A percentile compares a stretch with the other conserved stretches of the same genome.
phyloP scores from a whole-genome alignment of 2,113 vertebrate genomes.

The Micronycteris hirsuta region DNA sequence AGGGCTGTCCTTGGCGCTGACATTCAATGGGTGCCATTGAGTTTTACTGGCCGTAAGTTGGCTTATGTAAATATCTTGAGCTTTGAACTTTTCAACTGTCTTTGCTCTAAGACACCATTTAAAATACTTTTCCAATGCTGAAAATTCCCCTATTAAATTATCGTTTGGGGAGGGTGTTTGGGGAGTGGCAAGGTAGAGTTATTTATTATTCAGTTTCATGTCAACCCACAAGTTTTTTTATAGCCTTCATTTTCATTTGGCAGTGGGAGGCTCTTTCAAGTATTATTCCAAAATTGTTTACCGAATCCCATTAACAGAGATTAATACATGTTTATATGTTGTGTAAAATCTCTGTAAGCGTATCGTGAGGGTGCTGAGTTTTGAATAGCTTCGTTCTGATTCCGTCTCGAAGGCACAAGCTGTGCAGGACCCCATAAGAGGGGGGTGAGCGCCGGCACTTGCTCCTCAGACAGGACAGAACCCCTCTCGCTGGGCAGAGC shows the following conservation, averaged over 20 bases:
- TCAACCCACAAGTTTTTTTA: background rate
- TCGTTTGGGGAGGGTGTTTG: background rate
- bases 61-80: background rate
- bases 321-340: background rate
- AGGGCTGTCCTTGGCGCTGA: background rate
- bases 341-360: background rate
- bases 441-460: background rate
- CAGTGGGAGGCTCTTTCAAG: background rate
- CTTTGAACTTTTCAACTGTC: background rate
- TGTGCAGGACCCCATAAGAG: background rate
- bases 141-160: background rate
- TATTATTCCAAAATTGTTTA: background rate
- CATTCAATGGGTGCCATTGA: background rate
- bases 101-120: background rate
- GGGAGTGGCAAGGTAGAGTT: background rate
- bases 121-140: background rate
- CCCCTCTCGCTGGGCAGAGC: background rate
- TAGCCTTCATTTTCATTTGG: background rate
- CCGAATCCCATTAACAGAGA: background rate
- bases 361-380: background rate
- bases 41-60: background rate
- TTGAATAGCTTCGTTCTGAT: background rate
- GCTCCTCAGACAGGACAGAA: background rate
- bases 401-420: background rate
- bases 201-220: background rate